Base-by-base conservation (phyloP, 2,113 vertebrate species). In the Otocyon megalotis region DNA sequence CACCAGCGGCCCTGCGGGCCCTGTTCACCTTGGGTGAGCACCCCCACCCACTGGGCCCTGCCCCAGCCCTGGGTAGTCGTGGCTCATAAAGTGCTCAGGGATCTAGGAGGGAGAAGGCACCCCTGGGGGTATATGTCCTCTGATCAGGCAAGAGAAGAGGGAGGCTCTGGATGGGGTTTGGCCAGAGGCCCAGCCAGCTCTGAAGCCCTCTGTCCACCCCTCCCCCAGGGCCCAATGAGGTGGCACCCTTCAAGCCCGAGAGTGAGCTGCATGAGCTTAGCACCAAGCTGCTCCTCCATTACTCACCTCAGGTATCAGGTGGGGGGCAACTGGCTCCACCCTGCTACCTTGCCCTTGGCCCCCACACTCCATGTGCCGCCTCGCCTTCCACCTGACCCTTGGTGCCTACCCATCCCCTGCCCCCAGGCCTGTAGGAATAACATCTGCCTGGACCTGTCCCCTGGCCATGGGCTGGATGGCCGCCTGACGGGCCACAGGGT, bases 401-500 rank as follows among this genome's bases (percentile, higher is more conserved):
- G 79, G 48, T 28, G 14, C 62, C 69, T 22, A 19, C 69, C 63
- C 50, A 54, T 10, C 48, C 28, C 32, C 60, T 65, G 48, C 62
- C 65, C 92, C 53, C 92, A 99, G 99, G 99, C 99, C 88, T 99
- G 99, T 97, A 99, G 99, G 98, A 99, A 98, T 97, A 99, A 99
- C 97, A 99, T 99, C 98, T 99, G 99, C 97, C 97, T 99, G 98
- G 99, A 99, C 97, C 99, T 99, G 65, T 99, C 99, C 26, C 99
- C 99, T 26, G 99, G 99, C 97, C 99, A 99, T 0, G 82, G 98
- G 32, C 99, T 99, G 86, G 99, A 99, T 0, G 99, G 99, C 94
- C 99, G 99, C 82, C 98, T 99, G 96, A 99, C 99, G 0, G 99
- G 99, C 13, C 99, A 99, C 98, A 98, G 99, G 48, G 99, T 99